phyloP scores from a whole-genome alignment of 2,113 vertebrate genomes.

The Sarotherodon lohbergeri region DNA sequence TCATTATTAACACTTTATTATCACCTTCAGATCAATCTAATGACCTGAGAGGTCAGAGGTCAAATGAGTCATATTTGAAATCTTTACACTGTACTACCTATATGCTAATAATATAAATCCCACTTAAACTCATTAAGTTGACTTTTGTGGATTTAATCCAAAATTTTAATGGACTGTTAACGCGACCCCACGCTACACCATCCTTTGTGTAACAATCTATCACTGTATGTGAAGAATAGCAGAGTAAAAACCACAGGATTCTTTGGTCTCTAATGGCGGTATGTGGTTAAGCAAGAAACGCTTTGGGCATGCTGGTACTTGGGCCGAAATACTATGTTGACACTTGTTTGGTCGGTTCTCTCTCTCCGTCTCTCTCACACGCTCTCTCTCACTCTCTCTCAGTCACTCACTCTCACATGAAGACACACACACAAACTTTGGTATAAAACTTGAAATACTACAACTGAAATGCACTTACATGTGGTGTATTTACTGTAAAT shows the following conservation, averaged over 20 bases:
- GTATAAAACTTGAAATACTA: neutral
- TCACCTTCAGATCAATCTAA: neutral
- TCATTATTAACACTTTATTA: neutral
- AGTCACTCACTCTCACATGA: neutral
- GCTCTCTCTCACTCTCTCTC: neutral
- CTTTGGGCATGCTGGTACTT: constrained; percentile 36
- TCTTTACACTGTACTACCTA: neutral
- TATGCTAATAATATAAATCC: neutral
- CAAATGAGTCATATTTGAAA: neutral
- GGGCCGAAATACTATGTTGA: constrained; percentile 21
- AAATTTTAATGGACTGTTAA: neutral
- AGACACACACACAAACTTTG: neutral
- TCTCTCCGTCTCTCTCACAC: neutral
- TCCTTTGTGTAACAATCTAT: neutral
- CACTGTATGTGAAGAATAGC: neutral
- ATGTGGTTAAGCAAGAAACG: constrained; percentile 9
- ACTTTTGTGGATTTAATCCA: neutral
- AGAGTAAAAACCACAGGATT: neutral
- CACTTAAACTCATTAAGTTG: neutral
- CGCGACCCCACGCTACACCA: fast-evolving
- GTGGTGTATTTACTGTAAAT: neutral
- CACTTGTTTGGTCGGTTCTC: constrained; percentile 3
- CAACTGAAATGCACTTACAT: neutral
- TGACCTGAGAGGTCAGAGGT: neutral
- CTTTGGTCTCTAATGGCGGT: neutral